Conservation (phyloP, 2,888 invertebrate genomes). For the Xestia sexstrigata region DNA sequence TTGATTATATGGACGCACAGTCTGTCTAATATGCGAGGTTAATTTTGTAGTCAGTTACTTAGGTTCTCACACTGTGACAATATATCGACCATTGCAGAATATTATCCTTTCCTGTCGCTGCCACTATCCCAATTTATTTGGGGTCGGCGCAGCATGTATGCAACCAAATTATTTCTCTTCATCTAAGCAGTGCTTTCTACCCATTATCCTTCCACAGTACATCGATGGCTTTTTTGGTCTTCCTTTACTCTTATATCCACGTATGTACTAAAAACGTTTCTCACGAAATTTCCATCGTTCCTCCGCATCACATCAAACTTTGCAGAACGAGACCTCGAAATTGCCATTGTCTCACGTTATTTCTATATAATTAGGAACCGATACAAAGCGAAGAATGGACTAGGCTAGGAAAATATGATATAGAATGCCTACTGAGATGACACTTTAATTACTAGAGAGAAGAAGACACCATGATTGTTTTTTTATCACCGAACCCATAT, state of each 20-base stretch:
- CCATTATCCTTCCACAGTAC: not conserved
- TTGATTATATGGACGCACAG: slow-evolving; percentile 22
- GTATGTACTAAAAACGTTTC: too few relatives aligned
- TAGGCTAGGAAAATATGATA: not conserved
- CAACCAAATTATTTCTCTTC: not conserved
- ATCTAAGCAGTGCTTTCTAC: not conserved
- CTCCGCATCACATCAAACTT: not conserved
- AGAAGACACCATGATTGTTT: not conserved
- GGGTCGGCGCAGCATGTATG: not conserved
- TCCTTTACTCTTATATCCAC: too few relatives aligned
- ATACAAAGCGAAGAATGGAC: not conserved
- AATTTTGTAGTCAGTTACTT: not conserved
- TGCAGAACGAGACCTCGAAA: not conserved
- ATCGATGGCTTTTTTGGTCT: not conserved
- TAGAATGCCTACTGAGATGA: too few relatives aligned
- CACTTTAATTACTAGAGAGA: not conserved
- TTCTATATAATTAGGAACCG: not conserved
- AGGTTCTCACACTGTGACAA: not conserved
- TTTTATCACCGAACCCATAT: not conserved
- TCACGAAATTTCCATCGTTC: too few relatives aligned
- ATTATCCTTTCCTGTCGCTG: not conserved
- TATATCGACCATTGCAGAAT: not conserved
- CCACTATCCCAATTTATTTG: not conserved
- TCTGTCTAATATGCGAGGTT: slow-evolving; percentile 19
- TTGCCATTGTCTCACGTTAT: too few relatives aligned